Base-by-base conservation (phyloP, 2,888 invertebrate species). In the Lasioglossum leucozonium region DNA sequence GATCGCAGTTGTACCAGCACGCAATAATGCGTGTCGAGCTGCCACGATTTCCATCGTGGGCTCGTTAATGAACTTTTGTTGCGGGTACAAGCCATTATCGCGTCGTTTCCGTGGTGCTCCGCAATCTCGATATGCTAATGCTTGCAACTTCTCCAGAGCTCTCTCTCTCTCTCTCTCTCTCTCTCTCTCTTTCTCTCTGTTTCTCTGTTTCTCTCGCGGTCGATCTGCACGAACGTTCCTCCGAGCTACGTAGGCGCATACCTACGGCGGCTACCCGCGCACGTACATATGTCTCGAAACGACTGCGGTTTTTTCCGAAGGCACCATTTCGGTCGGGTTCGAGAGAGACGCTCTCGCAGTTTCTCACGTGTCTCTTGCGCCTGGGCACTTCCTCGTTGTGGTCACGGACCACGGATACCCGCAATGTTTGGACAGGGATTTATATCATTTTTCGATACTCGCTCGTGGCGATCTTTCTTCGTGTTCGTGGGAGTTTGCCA, bases 81-180 rank as follows among this genome's bases (percentile, higher is more conserved):
- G 80, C 79, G 76, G 62, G 44, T 77, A 74, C 83, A 13, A 71
- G 72, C 65, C 42, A 84, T 79, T 87, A 85, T 87, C 86, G 77
- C 69, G 44, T 47, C 69, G 75, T 69, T 58, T 72, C 71, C 78
- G 83, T 62, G 78, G 73, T 30, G 65, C 79, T n/a, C 75, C 71
- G 73, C 65, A 79, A 86, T 86, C 85, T 81, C 55, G 78, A 88
- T 88, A 88, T 88, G 88, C 88, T 84, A 88, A 88, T 88, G 55
- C 72, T 65, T 58, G 79, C 79, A 40, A 42, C 82, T 77, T 79
- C 72, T 71, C 81, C 69, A 51, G 55, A 74, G 76, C 10, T 51
- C 51, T 51, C 22, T 51, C 51, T 51, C 22, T 0, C 47, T 22
- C 47, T 47, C 6, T 1, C 47, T 6, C 47, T 2, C 6, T 51